These are phyloP conservation scores for Caenorhabditis drosophilae DNA, from an alignment of 2,888 invertebrate genomes.

Conservation along the genomic window DNA sequence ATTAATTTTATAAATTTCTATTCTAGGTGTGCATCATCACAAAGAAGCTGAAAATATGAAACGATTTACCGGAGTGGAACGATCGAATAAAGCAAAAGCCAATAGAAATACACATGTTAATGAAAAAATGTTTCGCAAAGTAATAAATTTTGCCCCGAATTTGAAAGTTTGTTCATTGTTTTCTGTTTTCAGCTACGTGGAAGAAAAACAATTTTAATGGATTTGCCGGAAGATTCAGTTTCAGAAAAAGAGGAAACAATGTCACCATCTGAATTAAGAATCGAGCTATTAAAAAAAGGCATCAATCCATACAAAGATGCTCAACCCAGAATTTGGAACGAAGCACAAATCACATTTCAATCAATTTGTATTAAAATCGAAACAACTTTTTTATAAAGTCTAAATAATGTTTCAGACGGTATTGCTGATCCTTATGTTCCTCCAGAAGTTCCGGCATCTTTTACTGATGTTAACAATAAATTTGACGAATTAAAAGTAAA, in stretches of 20 bases:
- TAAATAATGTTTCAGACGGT: slow-evolving; percentile 49
- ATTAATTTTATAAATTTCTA: background rate
- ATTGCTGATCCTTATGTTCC: slow-evolving; percentile 62
- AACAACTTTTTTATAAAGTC: slow-evolving; percentile 4
- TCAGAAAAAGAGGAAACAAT: slow-evolving; percentile 44
- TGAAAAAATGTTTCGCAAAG: slow-evolving; percentile 61
- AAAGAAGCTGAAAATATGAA: slow-evolving; percentile 56
- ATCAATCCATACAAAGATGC: slow-evolving; percentile 64
- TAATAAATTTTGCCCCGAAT: slow-evolving; percentile 17
- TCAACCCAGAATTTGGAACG: slow-evolving; percentile 59
- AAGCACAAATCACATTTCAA: slow-evolving; percentile 60
- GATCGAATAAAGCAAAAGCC: slow-evolving; percentile 60
- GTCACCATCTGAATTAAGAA: slow-evolving; percentile 54
- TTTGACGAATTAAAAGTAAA: slow-evolving; percentile 38
- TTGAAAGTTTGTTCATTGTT: too few species aligned
- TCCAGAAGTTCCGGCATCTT: slow-evolving; percentile 42
- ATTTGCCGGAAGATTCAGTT: slow-evolving; percentile 61
- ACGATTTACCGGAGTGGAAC: slow-evolving; percentile 53
- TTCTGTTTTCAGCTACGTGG: slow-evolving; percentile 65
- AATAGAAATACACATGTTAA: slow-evolving; percentile 67
- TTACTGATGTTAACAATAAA: slow-evolving; percentile 27
- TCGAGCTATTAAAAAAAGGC: slow-evolving; percentile 56
- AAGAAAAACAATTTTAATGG: slow-evolving; percentile 58
- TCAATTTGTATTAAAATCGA: slow-evolving; percentile 52
- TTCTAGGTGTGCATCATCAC: slow-evolving; percentile 62